Conservation (phyloP, 2,797 vertebrate species). For the Sternarchorhynchus goeldii region DNA sequence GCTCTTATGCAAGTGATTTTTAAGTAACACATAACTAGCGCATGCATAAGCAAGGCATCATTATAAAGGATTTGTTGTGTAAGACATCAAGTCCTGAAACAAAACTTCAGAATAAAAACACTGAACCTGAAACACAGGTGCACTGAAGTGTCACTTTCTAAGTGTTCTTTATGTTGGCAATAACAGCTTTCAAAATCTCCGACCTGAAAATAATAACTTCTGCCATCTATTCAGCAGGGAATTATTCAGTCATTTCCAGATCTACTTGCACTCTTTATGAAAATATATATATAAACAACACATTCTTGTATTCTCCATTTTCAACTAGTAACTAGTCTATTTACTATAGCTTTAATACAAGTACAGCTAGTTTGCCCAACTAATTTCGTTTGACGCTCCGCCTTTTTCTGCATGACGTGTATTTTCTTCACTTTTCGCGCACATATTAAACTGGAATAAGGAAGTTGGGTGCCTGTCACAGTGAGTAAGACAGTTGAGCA, state of each 20-base stretch:
- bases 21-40: too few species aligned
- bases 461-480: background rate
- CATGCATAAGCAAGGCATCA: too few species aligned
- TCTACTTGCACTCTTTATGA: too few species aligned
- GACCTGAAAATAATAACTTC: conserved; percentile 26
- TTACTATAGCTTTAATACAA: background rate
- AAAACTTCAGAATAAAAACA: background rate
- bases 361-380: too few species aligned
- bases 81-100: background rate
- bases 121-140: background rate
- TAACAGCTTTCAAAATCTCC: conserved; percentile 25
- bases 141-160: conserved; percentile 3
- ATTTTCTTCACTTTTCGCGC: conserved; percentile 10
- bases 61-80: background rate
- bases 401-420: conserved; percentile 13
- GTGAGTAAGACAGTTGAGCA: conserved; percentile 5
- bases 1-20: too few species aligned
- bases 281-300: too few species aligned
- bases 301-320: too few species aligned
- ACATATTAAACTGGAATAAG: conserved; percentile 4
- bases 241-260: too few species aligned
- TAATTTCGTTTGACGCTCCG: background rate
- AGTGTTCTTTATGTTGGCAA: conserved; percentile 25
- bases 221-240: background rate
- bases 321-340: background rate